A percentile compares a stretch with the other conserved stretches of the same genome.
These are phyloP conservation scores for Caenorhabditis virilis DNA, from an alignment of 2,888 invertebrate species.

Conservation along the genomic window DNA sequence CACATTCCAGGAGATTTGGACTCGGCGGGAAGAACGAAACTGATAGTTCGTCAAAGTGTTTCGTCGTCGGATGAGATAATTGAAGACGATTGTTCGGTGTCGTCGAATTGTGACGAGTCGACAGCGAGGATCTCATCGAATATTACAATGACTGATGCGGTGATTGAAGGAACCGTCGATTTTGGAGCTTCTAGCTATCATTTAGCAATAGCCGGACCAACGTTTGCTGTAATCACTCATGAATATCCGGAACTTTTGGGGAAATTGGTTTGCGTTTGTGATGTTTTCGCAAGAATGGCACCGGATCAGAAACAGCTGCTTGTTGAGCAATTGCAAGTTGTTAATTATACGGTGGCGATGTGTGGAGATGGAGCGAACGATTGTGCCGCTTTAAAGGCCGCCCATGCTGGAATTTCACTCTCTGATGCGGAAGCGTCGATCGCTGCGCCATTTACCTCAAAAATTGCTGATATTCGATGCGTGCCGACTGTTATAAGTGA, in stretches of 20 bases:
- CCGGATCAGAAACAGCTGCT: constrained; percentile 79
- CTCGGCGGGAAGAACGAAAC: constrained; percentile 38
- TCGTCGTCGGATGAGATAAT: constrained; percentile 49
- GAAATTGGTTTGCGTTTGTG: constrained; percentile 63
- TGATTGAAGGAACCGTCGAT: constrained; percentile 6
- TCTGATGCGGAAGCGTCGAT: constrained; percentile 74
- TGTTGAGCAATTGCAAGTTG: constrained; percentile 44
- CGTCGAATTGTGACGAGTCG: constrained; percentile 19
- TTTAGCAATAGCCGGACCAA: constrained; percentile 50
- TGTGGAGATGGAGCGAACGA: constrained; percentile 73
- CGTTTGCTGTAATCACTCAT: constrained; percentile 60
- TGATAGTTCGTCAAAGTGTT: constrained; percentile 45
- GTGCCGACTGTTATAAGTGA: constrained; percentile 68
- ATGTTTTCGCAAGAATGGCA: constrained; percentile 71
- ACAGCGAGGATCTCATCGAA: constrained; percentile 5
- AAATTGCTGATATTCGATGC: constrained; percentile 69
- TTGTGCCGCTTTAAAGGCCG: constrained; percentile 71
- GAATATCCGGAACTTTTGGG: constrained; percentile 66
- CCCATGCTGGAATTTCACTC: constrained; percentile 69
- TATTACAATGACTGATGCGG: not conserved
- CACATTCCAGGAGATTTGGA: constrained; percentile 41
- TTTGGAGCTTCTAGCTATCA: constrained; percentile 28
- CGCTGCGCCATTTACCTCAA: constrained; percentile 76
- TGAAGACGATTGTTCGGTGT: constrained; percentile 25
- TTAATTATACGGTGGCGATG: constrained; percentile 71